Base-by-base conservation (phyloP, 2,113 vertebrate genomes). In the Phoxinus phoxinus region DNA sequence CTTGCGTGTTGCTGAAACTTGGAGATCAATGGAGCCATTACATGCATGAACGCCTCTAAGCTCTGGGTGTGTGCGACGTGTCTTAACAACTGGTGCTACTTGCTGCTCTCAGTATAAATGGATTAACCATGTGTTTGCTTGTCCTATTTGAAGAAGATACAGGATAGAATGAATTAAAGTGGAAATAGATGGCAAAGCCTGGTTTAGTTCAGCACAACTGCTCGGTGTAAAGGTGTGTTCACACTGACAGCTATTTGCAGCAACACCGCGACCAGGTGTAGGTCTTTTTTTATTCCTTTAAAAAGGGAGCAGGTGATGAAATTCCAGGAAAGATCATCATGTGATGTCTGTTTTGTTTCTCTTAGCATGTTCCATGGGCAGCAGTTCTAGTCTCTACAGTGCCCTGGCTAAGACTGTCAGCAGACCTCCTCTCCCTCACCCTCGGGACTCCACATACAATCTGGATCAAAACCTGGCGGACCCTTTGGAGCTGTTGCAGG, bases 321-420 rank as follows among this genome's bases (percentile, higher is more conserved):
- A 44, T 13, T 73, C 21, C 10, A 2, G 21, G 11, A 67, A 19
- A 9, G 63, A 35, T 35, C 17, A 7, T 69, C 3, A 69, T 19
- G 15, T 21, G 65, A 21, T 19, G 27, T 17, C 8, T 69, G 17
- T 21, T 21, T 69, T 72, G 35, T 51, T 48, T 88, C 51, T 85
- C 59, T 0, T 89, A 98, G 97, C 75, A 84, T 93, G 89, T 95
- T 92, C 96, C 93, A 98, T 99, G 98, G 97, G 97, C 91, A 94
- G 93, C 92, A 92, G 94, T 84, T 95, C 93, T 27, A 96, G 96
- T 83, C 93, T 97, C 44, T 98, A 97, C 58, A 95, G 96, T 0
- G 93, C 96, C 3, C 93, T 97, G 0, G 92, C 96, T 91, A 97
- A 96, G 93, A 94, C 96, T 0, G 89, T 97, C 82, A 96, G 88